Conservation (phyloP, 2,888 invertebrate species). For the Apotomis betuletana region DNA sequence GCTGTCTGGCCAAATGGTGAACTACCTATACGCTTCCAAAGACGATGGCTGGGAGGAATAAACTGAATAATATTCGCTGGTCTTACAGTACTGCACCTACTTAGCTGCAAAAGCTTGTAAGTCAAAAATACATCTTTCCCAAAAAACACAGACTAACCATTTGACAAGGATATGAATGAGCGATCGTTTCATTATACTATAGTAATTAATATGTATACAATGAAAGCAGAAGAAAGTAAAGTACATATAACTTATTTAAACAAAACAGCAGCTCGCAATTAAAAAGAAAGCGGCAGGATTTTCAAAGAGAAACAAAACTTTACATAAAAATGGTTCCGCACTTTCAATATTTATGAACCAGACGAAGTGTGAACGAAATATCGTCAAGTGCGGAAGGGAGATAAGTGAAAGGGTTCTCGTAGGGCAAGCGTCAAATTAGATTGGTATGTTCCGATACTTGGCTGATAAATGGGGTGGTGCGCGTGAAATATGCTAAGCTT, state of each 20-base stretch:
- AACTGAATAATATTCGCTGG: too few species aligned
- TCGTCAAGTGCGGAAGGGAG: conserved; percentile 46
- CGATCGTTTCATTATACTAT: background rate
- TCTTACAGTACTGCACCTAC: too few species aligned
- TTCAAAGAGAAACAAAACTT: conserved; percentile 51
- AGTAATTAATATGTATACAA: background rate
- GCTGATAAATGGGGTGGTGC: conserved; percentile 25
- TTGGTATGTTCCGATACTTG: conserved; percentile 35
- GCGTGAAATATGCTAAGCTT: conserved; percentile 25
- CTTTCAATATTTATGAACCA: conserved; percentile 58
- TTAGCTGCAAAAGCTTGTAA: too few species aligned
- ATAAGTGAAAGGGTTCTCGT: conserved; percentile 45
- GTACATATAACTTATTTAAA: conserved; percentile 2
- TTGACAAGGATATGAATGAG: background rate
- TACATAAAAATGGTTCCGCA: conserved; percentile 57
- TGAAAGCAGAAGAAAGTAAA: conserved; percentile 6
- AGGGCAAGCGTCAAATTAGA: conserved; percentile 40
- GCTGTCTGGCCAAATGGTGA: too few species aligned
- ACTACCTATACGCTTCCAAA: too few species aligned
- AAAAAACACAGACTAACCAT: too few species aligned
- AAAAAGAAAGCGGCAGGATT: conserved; percentile 3
- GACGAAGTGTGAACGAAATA: conserved; percentile 44
- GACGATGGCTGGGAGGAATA: too few species aligned
- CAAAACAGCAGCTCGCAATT: conserved; percentile 6
- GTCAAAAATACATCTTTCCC: too few species aligned